Percentiles rank a stretch among this genome's conserved stretches.
phyloP scores from a whole-genome alignment of 2,113 vertebrate species.

The Galbula dea region DNA sequence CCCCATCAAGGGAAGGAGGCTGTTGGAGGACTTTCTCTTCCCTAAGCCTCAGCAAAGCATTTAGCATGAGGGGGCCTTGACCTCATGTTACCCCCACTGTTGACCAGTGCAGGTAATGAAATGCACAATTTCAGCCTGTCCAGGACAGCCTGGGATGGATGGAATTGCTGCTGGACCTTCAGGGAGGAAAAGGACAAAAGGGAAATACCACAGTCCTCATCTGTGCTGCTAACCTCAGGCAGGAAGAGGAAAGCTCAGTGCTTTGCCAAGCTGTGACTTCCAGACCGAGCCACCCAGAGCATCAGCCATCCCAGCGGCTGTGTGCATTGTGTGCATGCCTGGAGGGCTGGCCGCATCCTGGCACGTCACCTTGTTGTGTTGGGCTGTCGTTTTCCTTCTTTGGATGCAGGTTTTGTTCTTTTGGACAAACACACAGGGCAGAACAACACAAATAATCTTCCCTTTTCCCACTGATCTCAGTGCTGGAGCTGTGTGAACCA shows the following conservation, averaged over 20 bases:
- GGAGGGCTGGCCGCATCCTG: background rate
- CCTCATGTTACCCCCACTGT: background rate
- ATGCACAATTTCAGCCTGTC: background rate
- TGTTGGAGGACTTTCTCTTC: background rate
- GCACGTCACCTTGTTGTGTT: background rate
- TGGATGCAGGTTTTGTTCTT: conserved; percentile 20
- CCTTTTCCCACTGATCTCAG: background rate
- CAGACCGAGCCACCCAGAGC: background rate
- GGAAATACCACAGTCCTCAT: background rate
- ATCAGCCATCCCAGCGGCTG: accelerated
- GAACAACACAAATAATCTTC: conserved; percentile 8
- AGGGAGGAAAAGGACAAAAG: background rate
- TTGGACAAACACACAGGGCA: conserved; percentile 7
- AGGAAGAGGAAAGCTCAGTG: conserved; percentile 26
- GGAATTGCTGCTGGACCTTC: background rate
- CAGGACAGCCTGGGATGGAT: accelerated
- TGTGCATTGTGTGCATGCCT: background rate
- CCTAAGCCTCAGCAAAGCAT: background rate
- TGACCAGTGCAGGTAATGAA: background rate
- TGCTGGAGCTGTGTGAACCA: conserved; percentile 30
- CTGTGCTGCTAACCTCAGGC: background rate
- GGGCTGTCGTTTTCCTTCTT: background rate
- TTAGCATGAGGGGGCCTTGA: background rate
- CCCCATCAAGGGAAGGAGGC: background rate
- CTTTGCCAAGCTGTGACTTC: background rate